Percentiles rank a stretch among this genome's conserved stretches.
phyloP scores from a whole-genome alignment of 92 coral and sea anemone genomes.

The Pocillopora meandrina region DNA sequence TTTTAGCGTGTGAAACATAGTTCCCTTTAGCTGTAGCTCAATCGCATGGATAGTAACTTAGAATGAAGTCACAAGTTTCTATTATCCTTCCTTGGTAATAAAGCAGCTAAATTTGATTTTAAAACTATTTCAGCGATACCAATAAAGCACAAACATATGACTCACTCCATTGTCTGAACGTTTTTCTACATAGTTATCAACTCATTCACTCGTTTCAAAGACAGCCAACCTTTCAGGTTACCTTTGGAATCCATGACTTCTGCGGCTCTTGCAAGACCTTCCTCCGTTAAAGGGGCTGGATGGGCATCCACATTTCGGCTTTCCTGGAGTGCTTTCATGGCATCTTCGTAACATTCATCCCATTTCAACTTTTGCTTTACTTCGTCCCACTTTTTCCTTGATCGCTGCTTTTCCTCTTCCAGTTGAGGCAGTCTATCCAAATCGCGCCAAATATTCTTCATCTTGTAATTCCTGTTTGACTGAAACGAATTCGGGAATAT shows the following conservation, averaged over 20 bases:
- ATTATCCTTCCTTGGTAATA: neutral
- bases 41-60: neutral
- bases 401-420: slow-evolving; percentile 38
- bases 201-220: slow-evolving; percentile 26
- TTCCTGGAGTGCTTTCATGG: slow-evolving; percentile 57
- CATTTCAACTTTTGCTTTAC: slow-evolving; percentile 38
- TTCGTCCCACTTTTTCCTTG: slow-evolving; percentile 27
- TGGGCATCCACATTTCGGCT: slow-evolving; percentile 57
- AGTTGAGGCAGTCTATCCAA: slow-evolving; percentile 41
- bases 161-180: slow-evolving; percentile 11
- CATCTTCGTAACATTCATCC: slow-evolving; percentile 54
- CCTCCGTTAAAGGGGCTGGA: slow-evolving; percentile 46
- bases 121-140: neutral
- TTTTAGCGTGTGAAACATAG: no score
- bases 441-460: slow-evolving; percentile 48
- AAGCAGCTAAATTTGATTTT: neutral
- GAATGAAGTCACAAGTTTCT: no score
- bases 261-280: slow-evolving; percentile 16
- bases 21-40: neutral
- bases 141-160: neutral
- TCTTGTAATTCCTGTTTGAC: slow-evolving; percentile 53
- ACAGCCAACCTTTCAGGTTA: slow-evolving; percentile 45
- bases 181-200: slow-evolving; percentile 50
- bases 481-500: slow-evolving; percentile 41
- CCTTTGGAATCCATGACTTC: slow-evolving; percentile 35